Percentiles rank a stretch among this genome's conserved stretches.
Conservation (phyloP, 37 sponge, comb jelly and placozoan species). For the Hexactinellida sp. region DNA sequence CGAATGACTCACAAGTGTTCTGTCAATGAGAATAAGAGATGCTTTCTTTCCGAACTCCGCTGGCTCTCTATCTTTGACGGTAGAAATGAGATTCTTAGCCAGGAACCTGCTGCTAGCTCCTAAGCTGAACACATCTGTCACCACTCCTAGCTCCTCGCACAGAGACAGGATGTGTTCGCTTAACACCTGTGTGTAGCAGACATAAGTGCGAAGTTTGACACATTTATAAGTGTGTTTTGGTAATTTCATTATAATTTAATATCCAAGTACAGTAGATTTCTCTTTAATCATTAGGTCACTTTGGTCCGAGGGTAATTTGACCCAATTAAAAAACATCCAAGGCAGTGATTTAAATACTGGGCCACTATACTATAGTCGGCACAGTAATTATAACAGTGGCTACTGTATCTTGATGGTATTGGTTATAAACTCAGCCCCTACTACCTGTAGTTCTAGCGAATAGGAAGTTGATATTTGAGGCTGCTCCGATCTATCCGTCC, state of each 20-base stretch:
- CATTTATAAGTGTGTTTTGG: no score
- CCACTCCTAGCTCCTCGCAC: neutral
- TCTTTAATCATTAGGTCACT: no score
- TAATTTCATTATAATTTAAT: no score
- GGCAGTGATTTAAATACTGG: no score
- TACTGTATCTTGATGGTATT: no score
- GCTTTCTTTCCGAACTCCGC: slow-evolving; percentile 2
- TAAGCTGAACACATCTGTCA: neutral
- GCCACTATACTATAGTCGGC: no score
- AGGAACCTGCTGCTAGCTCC: neutral
- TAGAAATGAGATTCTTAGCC: neutral
- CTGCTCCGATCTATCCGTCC: neutral
- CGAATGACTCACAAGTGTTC: neutral
- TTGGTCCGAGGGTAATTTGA: no score
- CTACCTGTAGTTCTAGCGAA: neutral
- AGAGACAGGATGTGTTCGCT: neutral
- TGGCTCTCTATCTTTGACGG: neutral
- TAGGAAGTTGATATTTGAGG: neutral
- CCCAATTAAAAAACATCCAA: no score
- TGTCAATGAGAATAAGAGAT: neutral
- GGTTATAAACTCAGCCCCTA: neutral
- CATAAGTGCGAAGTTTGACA: no score
- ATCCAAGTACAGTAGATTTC: no score
- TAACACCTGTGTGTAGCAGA: neutral
- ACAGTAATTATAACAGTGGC: no score